phyloP scores from a whole-genome alignment of 2,113 vertebrate genomes.

The Corvus cornix region DNA sequence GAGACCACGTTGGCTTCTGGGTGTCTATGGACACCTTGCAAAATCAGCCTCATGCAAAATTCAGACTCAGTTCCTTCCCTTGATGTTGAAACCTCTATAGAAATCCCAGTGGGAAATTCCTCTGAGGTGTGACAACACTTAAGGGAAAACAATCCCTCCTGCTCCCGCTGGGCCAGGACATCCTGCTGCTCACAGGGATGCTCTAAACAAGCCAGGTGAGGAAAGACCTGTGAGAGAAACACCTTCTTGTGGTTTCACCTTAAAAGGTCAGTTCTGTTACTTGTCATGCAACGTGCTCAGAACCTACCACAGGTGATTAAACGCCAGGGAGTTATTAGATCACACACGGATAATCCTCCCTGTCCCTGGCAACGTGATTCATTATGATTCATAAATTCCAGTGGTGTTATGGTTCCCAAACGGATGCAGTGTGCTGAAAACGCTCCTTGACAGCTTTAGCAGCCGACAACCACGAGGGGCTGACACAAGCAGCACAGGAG shows the following conservation, averaged over 20 bases:
- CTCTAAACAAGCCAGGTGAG: neutral
- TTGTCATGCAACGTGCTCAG: neutral
- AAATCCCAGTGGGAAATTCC: neutral
- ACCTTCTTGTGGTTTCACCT: neutral
- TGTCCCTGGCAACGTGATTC: neutral
- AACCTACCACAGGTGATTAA: neutral
- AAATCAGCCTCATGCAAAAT: neutral
- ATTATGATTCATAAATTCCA: constrained; percentile 5
- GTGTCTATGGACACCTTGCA: neutral
- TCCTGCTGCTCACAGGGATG: neutral
- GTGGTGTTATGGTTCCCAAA: neutral
- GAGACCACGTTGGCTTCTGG: neutral
- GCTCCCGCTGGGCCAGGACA: neutral
- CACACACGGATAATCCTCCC: neutral
- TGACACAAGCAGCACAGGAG: neutral
- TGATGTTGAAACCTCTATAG: neutral
- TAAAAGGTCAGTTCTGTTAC: neutral
- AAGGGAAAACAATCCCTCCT: neutral
- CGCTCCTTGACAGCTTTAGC: neutral
- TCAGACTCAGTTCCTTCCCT: neutral
- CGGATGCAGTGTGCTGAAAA: rapidly evolving
- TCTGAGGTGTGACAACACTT: neutral
- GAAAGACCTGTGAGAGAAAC: neutral
- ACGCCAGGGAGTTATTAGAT: neutral
- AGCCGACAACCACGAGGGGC: neutral